Evolutionary conservation across 2,113 vertebrate genomes (phyloP), one percentile per base, ranked within the genome.

Genomic region (Caranx ignobilis): DNA sequence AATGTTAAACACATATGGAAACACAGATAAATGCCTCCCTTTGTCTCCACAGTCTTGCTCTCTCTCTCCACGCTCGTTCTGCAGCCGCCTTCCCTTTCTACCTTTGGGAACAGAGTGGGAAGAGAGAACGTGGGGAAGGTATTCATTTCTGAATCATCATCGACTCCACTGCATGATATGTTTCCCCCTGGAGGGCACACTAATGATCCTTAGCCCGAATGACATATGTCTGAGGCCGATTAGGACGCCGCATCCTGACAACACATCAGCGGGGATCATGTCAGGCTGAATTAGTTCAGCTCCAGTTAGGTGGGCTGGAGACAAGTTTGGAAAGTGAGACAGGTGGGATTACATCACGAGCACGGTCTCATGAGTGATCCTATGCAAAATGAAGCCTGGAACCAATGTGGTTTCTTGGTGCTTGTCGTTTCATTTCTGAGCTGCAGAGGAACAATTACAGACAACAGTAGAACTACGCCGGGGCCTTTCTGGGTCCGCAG

Each of bases 161-260:
- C 39, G 26, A 81, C 82, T 83, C 70, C 61, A 57, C 54, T 32
- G 69, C 59, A 34, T 81, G 82, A 92, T 85, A 73, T 61, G 79
- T 77, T 64, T 48, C 77, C 81, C 81, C 77, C 87, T 52, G 62
- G 78, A 88, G 71, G 86, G 81, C 62, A 61, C 45, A 35, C 72
- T 90, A 91, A 86, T 79, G 86, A 86, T 94, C 90, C 91, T 88
- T 83, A 87, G 86, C 82, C 81, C 84, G 67, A 89, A 88, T 89
- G 88, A 91, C 93, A 94, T 86, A 86, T 85, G 91, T 89, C 81
- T 76, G 72, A 78, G 81, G 85, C 76, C 75, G 88, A 91, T 89
- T 89, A 87, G 60, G 61, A 77, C 13, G 43, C 8, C 18, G 35
- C 69, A 75, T 85, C 77, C 87, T 82, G 81, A 82, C 86, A 87